These are phyloP conservation scores for Nebria brevicollis DNA, from an alignment of 2,888 invertebrate species.

Conservation along the genomic window DNA sequence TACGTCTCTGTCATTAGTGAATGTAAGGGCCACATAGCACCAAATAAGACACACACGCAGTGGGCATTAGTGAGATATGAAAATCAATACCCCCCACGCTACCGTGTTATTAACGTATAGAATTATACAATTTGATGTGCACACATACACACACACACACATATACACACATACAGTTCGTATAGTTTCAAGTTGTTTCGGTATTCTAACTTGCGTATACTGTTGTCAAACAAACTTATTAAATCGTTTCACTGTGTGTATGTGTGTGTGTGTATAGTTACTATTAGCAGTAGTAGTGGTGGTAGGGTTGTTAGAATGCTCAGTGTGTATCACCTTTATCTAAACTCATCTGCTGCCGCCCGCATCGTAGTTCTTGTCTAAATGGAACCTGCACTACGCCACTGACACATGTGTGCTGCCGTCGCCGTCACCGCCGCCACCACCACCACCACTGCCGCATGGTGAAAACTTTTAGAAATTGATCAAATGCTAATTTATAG, in stretches of 20 bases:
- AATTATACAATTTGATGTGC: conserved; percentile 54
- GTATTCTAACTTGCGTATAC: conserved; percentile 23
- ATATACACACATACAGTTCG: neutral
- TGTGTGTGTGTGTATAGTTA: neutral
- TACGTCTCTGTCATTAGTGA: conserved; percentile 9
- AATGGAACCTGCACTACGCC: neutral
- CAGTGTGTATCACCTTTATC: neutral
- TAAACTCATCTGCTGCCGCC: neutral
- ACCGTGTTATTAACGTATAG: conserved; percentile 51
- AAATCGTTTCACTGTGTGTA: conserved; percentile 14
- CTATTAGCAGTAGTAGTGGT: neutral
- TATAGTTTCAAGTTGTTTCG: conserved; percentile 30
- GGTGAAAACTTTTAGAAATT: neutral
- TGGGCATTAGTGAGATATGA: conserved; percentile 50
- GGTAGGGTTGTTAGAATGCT: neutral
- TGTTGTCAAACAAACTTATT: conserved; percentile 44
- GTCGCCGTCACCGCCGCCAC: neutral
- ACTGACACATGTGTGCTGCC: neutral
- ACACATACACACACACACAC: conserved; percentile 22
- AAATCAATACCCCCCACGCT: conserved; percentile 50
- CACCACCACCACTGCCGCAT: neutral
- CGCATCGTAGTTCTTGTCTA: neutral
- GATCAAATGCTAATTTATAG: conserved; percentile 1
- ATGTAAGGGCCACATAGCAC: conserved; percentile 8
- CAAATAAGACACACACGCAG: conserved; percentile 50